Base-by-base conservation (phyloP, 2,797 vertebrate species). In the Trematomus bernacchii region DNA sequence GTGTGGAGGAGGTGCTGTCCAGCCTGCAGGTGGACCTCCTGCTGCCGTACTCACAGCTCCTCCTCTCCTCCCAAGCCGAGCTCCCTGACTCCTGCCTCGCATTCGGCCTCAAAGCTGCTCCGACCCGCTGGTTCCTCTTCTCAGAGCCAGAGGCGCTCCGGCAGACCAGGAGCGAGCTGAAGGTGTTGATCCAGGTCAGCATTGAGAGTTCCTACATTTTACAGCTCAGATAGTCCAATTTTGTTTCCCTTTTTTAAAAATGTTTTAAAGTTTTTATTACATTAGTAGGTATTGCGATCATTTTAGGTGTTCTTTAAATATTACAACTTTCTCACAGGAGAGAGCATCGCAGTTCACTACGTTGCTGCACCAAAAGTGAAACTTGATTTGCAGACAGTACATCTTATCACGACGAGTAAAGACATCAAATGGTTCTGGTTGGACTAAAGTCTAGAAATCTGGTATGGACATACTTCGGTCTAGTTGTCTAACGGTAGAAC, bases 51-150 rank as follows among this genome's bases (percentile, higher is more conserved):
- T 90, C 92, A 0, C 94, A 97, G 64, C 86, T 99, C 18, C 89
- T 85, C 0, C 94, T 96, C 58, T 91, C 95, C 74, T 93, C 95
- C 16, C 90, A 85, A 57, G 93, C 95, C 50, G 91, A 96, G 33
- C 90, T 98, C 80, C 97, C 97, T 0, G 95, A 96, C 73, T 89
- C 95, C 71, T 99, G 97, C 64, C 91, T 99, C 27, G 92, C 88
- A 2, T 85, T 99, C 18, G 95, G 94, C 51, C 80, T 96, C 58
- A 94, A 71, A 71, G 93, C 84, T 33, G 77, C 83, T 0, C 87
- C 91, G 19, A 93, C 90, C 9, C 90, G 79, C n/a, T 95, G 97
- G 87, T 95, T 93, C 83, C 30, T 98, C 85, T 94, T 98, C 87
- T 96, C 97, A 0, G 96, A 97, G 6, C 87, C 95, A 0, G 89